Percentiles rank a stretch among this genome's conserved stretches.
These are phyloP conservation scores for Buathra laborator DNA, from an alignment of 2,888 invertebrate genomes.

Conservation along the genomic window DNA sequence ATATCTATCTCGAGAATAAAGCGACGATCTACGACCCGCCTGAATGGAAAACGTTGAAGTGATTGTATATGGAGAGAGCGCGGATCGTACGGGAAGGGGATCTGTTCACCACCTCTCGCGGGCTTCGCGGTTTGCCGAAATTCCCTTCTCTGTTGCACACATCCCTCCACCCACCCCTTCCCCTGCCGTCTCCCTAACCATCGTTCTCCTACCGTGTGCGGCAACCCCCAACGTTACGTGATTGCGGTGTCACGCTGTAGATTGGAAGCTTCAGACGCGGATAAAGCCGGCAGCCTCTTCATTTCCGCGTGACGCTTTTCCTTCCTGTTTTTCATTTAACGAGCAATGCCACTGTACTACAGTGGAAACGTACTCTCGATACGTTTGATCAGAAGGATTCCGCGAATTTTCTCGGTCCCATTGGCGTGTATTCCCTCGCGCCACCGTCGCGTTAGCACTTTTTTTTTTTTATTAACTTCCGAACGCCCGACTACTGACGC, in stretches of 20 bases:
- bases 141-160: slow-evolving; percentile 54
- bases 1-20: no score
- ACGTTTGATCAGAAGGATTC: neutral
- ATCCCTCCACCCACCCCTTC: neutral
- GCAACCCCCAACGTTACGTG: slow-evolving; percentile 60
- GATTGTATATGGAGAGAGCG: neutral
- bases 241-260: slow-evolving; percentile 54
- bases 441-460: no score
- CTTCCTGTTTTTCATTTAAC: slow-evolving; percentile 33
- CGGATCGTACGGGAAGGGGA: neutral
- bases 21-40: no score
- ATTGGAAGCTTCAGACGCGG: slow-evolving; percentile 34
- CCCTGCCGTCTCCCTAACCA: neutral
- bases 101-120: slow-evolving; percentile 49
- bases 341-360: neutral
- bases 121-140: slow-evolving; percentile 55
- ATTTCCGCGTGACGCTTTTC: slow-evolving; percentile 2
- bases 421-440: no score
- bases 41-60: no score
- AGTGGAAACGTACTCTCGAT: neutral
- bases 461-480: no score
- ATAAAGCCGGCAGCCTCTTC: slow-evolving; percentile 11
- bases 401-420: no score
- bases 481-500: no score
- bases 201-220: slow-evolving; percentile 32